Base-by-base conservation (phyloP, 2,113 vertebrate species). In the Rhea americana region DNA sequence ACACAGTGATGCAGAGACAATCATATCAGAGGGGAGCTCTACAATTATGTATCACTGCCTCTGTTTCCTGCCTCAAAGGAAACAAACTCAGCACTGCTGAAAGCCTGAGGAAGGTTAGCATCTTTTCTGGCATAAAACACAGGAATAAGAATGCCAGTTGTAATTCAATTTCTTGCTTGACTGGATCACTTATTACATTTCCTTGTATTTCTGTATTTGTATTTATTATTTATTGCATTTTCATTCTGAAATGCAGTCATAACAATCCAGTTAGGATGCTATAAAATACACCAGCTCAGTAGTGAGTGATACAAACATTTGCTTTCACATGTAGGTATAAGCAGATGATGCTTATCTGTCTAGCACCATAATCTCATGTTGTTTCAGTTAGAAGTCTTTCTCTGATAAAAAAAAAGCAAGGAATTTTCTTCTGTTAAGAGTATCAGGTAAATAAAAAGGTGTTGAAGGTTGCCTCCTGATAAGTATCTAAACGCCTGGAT, bases 131-230 rank as follows among this genome's bases (percentile, higher is more conserved):
- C n/a, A 59, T 86, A 89, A 96, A 93, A 72, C 67, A 74, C 48
- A 92, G 65, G 65, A 88, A 35, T 86, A 84, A 89, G 75, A 67
- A 85, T 86, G 91, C 15, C 37, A 55, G 81, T 91, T 94, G 71
- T 75, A 91, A 88, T 97, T 95, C 87, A 92, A 95, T 96, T 97
- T 97, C 70, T 83, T 95, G 73, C 91, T 96, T 92, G 89, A 89
- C 81, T 95, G 90, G 61, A 89, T 86, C 72, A 65, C 70, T 87
- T 93, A 95, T 67, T 93, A 67, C 51, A n/a, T 95, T 89, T 71
- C 75, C 77, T 95, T 91, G 87, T 94, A 45, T 85, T 89, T 92
- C 87, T 59, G 48, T 58, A 85, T 68, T 92, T 88, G 32, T 59
- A 85, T 96, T 66, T 87, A 95, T 96, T 83, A 92, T 87, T 92